Conservation (phyloP, 2,113 vertebrate species). For the Anhinga anhinga region DNA sequence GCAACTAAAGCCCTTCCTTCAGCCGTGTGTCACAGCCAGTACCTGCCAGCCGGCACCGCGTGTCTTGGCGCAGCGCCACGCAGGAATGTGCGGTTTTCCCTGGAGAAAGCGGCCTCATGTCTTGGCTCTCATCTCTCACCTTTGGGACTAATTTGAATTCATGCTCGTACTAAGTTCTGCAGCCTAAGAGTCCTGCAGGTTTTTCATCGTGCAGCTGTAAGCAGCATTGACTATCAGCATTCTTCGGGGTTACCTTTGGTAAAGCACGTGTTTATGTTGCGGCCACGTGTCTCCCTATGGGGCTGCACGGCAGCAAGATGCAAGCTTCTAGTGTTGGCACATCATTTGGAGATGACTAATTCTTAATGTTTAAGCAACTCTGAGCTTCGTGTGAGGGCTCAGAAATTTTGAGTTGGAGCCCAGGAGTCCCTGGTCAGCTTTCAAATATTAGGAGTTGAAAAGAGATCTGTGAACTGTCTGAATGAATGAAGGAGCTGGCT, state of each 20-base stretch:
- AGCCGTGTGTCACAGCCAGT: fast-evolving
- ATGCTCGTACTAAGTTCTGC: background rate
- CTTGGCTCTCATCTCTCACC: background rate
- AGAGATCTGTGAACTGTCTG: background rate
- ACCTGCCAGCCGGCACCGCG: fast-evolving
- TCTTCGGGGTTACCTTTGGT: background rate
- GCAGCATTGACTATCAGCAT: fast-evolving
- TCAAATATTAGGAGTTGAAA: background rate
- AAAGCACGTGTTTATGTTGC: background rate
- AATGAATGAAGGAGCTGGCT: background rate
- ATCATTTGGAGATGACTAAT: background rate
- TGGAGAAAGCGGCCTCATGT: background rate
- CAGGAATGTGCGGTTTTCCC: background rate
- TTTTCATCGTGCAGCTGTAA: background rate
- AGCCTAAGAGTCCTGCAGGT: background rate
- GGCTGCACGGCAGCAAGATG: background rate
- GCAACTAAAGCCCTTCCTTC: background rate
- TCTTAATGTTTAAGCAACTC: background rate
- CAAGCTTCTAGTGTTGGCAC: background rate
- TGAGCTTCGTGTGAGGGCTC: background rate
- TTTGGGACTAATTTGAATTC: background rate
- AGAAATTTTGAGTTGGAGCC: background rate
- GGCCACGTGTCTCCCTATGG: fast-evolving
- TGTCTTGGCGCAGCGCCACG: background rate
- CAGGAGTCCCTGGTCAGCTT: background rate